Percentiles rank a stretch among this genome's conserved stretches.
Evolutionary conservation across 2,888 invertebrate genomes (phyloP).

Genomic region (Acanthococcus lagerstroemiae): DNA sequence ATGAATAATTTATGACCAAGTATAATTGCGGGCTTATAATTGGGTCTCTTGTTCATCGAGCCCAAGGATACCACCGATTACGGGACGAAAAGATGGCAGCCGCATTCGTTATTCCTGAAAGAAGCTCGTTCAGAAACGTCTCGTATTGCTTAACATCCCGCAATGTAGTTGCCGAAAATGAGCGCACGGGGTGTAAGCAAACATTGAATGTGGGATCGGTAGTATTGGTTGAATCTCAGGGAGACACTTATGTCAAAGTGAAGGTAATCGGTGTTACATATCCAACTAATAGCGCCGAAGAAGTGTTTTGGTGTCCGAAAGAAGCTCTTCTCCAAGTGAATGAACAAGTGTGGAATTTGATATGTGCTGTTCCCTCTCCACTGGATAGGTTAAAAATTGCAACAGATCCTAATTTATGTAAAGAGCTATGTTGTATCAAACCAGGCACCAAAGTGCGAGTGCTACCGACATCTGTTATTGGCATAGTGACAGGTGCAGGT

Average conservation of each 20-base stretch:
- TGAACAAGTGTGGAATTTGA: constrained; percentile 35
- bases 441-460: constrained; percentile 36
- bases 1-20: constrained; percentile 7
- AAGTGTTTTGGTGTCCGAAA: constrained; percentile 35
- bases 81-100: constrained; percentile 11
- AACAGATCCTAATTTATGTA: constrained; percentile 33
- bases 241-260: constrained; percentile 27
- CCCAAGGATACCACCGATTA: constrained; percentile 19
- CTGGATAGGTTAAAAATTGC: constrained; percentile 34
- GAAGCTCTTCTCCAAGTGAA: constrained; percentile 35
- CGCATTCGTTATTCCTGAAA: not conserved
- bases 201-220: constrained; percentile 10
- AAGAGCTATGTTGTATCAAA: constrained; percentile 35
- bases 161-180: not conserved
- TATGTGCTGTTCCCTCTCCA: constrained; percentile 35
- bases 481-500: not conserved
- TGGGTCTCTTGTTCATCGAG: constrained; percentile 22
- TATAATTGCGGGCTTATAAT: constrained; percentile 9
- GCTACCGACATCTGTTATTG: constrained; percentile 19
- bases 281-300: constrained; percentile 33
- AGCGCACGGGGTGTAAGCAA: not conserved
- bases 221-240: constrained; percentile 12
- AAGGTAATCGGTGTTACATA: constrained; percentile 35
- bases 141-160: not conserved
- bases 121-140: not conserved